These are phyloP conservation scores for Colaptes auratus DNA, from an alignment of 2,113 vertebrate genomes.

Conservation along the genomic window DNA sequence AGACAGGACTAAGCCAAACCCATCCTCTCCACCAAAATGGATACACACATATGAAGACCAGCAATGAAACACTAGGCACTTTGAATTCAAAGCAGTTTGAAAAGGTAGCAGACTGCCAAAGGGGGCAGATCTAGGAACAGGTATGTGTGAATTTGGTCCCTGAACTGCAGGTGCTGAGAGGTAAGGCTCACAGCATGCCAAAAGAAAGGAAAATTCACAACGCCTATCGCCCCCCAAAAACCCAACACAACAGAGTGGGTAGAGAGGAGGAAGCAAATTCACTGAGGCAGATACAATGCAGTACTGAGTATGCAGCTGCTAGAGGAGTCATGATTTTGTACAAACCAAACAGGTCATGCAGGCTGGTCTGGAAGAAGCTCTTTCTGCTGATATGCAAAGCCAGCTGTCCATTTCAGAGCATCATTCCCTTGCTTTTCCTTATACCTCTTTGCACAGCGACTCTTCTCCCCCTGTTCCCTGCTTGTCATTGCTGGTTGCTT, in stretches of 20 bases:
- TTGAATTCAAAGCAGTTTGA: background rate
- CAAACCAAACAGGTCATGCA: background rate
- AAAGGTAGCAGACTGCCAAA: background rate
- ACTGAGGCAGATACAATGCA: background rate
- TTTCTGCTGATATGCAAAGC: background rate
- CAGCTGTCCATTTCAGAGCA: background rate
- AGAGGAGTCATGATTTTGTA: background rate
- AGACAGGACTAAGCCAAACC: accelerated
- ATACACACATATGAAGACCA: background rate
- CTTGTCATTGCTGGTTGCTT: background rate
- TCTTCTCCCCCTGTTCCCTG: background rate
- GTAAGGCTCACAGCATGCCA: background rate
- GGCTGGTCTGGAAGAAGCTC: background rate
- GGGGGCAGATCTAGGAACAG: background rate
- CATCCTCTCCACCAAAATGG: background rate
- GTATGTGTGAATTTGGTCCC: background rate
- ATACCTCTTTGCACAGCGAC: accelerated
- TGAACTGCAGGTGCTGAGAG: background rate
- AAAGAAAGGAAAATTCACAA: background rate
- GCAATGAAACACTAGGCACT: background rate
- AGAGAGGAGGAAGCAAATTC: slow-evolving; percentile 4
- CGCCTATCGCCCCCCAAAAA: background rate
- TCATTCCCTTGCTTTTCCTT: background rate
- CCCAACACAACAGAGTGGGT: slow-evolving; percentile 9
- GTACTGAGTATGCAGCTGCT: background rate